Percentiles rank a stretch among this genome's conserved stretches.
These are phyloP conservation scores for Catocala sponsa DNA, from an alignment of 2,888 invertebrate species.

Conservation along the genomic window DNA sequence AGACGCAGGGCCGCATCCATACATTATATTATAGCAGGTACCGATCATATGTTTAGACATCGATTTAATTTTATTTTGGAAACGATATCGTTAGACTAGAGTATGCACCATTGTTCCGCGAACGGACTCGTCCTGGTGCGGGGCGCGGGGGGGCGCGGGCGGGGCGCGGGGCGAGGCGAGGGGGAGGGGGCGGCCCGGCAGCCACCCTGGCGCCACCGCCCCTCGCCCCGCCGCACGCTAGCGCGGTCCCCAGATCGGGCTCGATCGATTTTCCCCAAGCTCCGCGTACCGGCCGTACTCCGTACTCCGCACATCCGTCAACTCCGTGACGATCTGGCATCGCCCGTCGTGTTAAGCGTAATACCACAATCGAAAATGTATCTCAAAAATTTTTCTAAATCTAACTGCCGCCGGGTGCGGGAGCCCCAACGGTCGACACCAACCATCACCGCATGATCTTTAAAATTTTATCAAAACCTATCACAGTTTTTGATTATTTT, in stretches of 20 bases:
- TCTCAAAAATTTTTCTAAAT: constrained; percentile 75
- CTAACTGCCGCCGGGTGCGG: constrained; percentile 61
- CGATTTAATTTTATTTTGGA: constrained; percentile 65
- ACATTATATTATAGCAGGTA: constrained; percentile 86
- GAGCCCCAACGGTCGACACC: constrained; percentile 51
- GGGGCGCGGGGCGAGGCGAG: constrained; percentile 42
- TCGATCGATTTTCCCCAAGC: constrained; percentile 51
- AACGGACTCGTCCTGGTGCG: constrained; percentile 62
- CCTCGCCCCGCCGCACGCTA: constrained; percentile 56
- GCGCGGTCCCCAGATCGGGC: constrained; percentile 53
- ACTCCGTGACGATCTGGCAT: constrained; percentile 45
- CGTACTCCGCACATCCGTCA: constrained; percentile 36
- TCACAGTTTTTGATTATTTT: constrained; percentile 88
- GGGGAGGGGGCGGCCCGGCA: constrained; percentile 40
- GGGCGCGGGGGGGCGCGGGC: constrained; percentile 45
- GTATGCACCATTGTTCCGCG: constrained; percentile 84
- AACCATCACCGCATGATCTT: constrained; percentile 64
- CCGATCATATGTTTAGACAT: constrained; percentile 82
- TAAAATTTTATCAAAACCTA: constrained; percentile 88
- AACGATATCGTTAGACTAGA: constrained; percentile 77
- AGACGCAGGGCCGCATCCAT: constrained; percentile 87
- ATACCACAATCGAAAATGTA: constrained; percentile 67
- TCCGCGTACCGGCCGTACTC: constrained; percentile 32
- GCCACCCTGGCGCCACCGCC: constrained; percentile 38
- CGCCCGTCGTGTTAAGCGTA: constrained; percentile 45